Evolutionary conservation across 2,113 vertebrate species (phyloP), one percentile per base, ranked within the genome.

Genomic region (Catharus fuscescens): DNA sequence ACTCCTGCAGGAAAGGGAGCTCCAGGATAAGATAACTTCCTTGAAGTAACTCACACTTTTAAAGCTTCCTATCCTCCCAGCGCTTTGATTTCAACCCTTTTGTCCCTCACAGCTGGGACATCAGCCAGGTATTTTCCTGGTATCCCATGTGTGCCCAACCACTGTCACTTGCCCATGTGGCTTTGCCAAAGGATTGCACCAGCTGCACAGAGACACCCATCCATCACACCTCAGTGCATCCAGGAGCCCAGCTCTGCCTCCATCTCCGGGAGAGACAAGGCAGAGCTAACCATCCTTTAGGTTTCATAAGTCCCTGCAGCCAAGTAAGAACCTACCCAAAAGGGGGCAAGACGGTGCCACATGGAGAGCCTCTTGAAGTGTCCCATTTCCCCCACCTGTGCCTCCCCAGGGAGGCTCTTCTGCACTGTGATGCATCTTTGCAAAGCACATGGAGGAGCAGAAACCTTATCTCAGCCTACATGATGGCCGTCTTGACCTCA

Each of bases 11-110:
- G 45, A 86, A 95, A 73, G 7, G 14, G 31, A 86, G n/a, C 36
- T 65, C 19, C 28, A 70, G 59, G 17, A 62, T 62, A 84, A 95
- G n/a, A 61, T 81, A 32, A 86, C 54, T 73, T 94, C 83, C 84
- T 93, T 3, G 2, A 48, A 79, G 67, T 78, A 90, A 78, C 32
- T 48, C 34, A 59, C 28, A 80, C 28, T 82, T 77, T 21, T 24
- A 52, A 73, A 44, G 18, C 26, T 88, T 79, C 29, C 36, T 36
- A 32, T 57, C 28, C 29, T 59, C 45, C 28, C 36, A 71, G 34
- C 1, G 1, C 29, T 88, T 62, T 65, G 60, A 50, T n/a, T 81
- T 57, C 29, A 90, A 23, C 45, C 23, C 50, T 56, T 44, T 42
- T 36, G n/a, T 47, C 38, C 36, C n/a, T 54, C 52, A 47, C 31